Conservation (phyloP, 2,888 invertebrate species). For the Perdita meconis region DNA sequence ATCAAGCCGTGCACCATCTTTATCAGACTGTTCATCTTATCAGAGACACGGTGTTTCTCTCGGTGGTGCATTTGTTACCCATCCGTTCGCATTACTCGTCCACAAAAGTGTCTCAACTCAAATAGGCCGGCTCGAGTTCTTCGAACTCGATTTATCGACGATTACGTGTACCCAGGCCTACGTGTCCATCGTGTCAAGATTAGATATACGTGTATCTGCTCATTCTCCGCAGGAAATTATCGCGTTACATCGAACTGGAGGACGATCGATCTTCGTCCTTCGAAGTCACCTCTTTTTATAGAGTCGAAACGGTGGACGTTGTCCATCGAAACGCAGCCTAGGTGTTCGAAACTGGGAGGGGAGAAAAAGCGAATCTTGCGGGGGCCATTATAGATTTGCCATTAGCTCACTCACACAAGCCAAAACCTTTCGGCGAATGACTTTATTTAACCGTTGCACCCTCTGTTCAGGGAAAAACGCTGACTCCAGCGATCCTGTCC, state of each 20-base stretch:
- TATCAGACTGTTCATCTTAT: slow-evolving; percentile 52
- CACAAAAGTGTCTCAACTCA: background rate
- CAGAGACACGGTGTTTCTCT: slow-evolving; percentile 43
- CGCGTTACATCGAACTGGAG: slow-evolving; percentile 44
- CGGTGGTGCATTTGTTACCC: slow-evolving; percentile 23
- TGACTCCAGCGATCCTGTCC: slow-evolving; percentile 4
- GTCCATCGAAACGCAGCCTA: slow-evolving; percentile 20
- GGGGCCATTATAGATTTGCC: slow-evolving; percentile 68
- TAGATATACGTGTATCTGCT: slow-evolving; percentile 56
- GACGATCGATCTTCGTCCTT: slow-evolving; percentile 53
- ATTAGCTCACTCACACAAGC: slow-evolving; percentile 60
- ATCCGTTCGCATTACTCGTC: slow-evolving; percentile 22
- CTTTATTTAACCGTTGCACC: slow-evolving; percentile 60
- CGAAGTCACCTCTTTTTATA: slow-evolving; percentile 7
- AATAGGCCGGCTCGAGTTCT: slow-evolving; percentile 18
- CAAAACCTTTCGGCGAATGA: slow-evolving; percentile 28
- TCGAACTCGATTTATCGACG: slow-evolving; percentile 60
- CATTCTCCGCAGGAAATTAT: slow-evolving; percentile 48
- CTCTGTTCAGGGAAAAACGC: slow-evolving; percentile 23
- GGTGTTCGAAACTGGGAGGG: background rate
- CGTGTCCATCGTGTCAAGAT: slow-evolving; percentile 55
- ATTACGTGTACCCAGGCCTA: slow-evolving; percentile 32
- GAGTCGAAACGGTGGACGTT: background rate
- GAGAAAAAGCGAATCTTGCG: slow-evolving; percentile 28
- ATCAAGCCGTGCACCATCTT: slow-evolving; percentile 34